Evolutionary conservation across 2,113 vertebrate genomes (phyloP).

Genomic region (Ptilonorhynchus violaceus): DNA sequence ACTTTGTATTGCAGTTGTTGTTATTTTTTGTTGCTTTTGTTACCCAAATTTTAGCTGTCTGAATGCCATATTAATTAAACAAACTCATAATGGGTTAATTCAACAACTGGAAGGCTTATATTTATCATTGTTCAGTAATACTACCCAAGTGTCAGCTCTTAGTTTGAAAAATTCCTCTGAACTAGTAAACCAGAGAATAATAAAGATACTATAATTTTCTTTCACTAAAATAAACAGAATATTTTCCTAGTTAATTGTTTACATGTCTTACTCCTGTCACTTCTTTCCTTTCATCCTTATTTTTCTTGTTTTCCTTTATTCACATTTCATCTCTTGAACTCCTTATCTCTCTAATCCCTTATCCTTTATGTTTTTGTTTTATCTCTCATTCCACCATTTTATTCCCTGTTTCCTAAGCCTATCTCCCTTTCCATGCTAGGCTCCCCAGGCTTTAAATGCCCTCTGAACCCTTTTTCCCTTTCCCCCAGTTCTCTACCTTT

Average conservation of each 20-base stretch:
- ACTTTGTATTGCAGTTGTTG: not conserved
- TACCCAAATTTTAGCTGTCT: not conserved
- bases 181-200: conserved; percentile 45
- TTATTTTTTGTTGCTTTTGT: not conserved
- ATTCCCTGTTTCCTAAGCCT: conserved; percentile 59
- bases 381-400: conserved; percentile 62
- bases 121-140: conserved; percentile 42
- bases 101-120: conserved; percentile 22
- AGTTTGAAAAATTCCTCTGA: conserved; percentile 55
- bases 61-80: not conserved
- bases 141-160: conserved; percentile 23
- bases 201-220: conserved; percentile 39
- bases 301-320: conserved; percentile 65
- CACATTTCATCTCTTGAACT: conserved; percentile 61
- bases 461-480: conserved; percentile 70
- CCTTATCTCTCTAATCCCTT: conserved; percentile 62
- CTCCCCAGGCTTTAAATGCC: conserved; percentile 62
- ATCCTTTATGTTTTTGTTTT: conserved; percentile 67
- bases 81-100: conserved; percentile 29
- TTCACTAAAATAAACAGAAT: conserved; percentile 57
- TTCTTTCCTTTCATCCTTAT: conserved; percentile 50
- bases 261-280: conserved; percentile 47
- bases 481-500: conserved; percentile 62
- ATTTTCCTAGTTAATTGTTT: conserved; percentile 59
- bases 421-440: conserved; percentile 30